Base-by-base conservation (phyloP, 1,140 invertebrate genomes). In the Camponotus vicinus region DNA sequence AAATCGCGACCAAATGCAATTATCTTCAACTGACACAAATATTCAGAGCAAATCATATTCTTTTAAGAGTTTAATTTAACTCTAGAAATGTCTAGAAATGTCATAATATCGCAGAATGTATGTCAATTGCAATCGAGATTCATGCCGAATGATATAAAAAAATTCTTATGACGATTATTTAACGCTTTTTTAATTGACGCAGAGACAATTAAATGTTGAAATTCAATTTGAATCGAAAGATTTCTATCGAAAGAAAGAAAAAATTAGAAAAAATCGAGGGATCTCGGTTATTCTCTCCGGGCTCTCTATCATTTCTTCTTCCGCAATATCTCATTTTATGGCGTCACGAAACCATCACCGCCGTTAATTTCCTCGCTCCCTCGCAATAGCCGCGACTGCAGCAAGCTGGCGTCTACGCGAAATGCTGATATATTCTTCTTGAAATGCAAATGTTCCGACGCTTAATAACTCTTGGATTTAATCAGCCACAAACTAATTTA, bases 391-490 rank as follows among this genome's bases (percentile, higher is more conserved):
- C 77, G 61, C 73, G 63, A 69, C 59, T 52, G 40, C 37, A 63
- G 59, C 59, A 15, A 63, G 42, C 27, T 7, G 45, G 45, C 67
- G 69, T 59, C 40, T 27, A 55, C 67, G 45, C 45, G 59, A 45
- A 40, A 45, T 69, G 34, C 45, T 63, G 37, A 87, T 87, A 85
- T 88, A 91, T 90, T 88, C 79, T 91, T 88, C 88, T 84, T 61
- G 84, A 80, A 89, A 89, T 71, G 73, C 78, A 86, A 88, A 91
- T 77, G 70, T 55, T 70, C 57, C 32, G 21, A 11, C 67, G 61
- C 78, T 92, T 88, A 89, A 90, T 92, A 91, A 88, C 87, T 89
- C 49, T 21, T 66, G 57, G 90, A 91, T 92, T 91, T 90, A 92
- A 93, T 92, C 87, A 92, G 86, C 82, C 86, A 84, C 80, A 73